Conservation (phyloP, 1,140 invertebrate genomes). For the Stenopsyche tienmushanensis region DNA sequence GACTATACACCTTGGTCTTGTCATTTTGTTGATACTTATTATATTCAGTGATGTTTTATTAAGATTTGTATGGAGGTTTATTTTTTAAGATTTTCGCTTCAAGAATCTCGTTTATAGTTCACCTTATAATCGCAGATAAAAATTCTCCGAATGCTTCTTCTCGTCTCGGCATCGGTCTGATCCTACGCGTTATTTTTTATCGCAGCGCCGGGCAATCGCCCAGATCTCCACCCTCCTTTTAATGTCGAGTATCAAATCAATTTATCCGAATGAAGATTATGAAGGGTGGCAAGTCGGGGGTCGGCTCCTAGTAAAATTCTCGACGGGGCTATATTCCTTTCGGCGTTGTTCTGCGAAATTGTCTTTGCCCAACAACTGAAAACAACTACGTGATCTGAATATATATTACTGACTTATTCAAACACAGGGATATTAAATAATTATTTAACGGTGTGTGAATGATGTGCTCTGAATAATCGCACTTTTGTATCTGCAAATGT, state of each 20-base stretch:
- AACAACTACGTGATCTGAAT: conserved; percentile 11
- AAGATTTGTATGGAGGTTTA: too few relatives aligned
- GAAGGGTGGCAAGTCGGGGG: background rate
- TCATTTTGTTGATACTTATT: too few relatives aligned
- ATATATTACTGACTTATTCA: conserved; percentile 5
- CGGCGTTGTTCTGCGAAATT: background rate
- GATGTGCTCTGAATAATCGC: background rate
- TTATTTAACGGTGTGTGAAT: conserved; percentile 7
- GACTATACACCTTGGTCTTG: too few relatives aligned
- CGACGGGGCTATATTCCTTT: background rate
- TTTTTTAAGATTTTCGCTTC: too few relatives aligned
- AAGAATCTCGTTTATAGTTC: too few relatives aligned
- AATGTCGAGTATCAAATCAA: background rate
- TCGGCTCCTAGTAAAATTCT: background rate
- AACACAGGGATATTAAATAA: background rate
- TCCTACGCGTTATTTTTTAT: background rate
- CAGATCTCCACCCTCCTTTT: background rate
- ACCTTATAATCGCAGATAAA: too few relatives aligned
- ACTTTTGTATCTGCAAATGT: background rate
- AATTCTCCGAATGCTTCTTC: too few relatives aligned
- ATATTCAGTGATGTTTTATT: too few relatives aligned
- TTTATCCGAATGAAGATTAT: background rate
- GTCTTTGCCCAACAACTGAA: conserved; percentile 5
- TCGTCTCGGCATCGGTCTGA: too few relatives aligned
- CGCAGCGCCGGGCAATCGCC: background rate